phyloP scores from a whole-genome alignment of 2,113 vertebrate species.

The Protobothrops mucrosquamatus region DNA sequence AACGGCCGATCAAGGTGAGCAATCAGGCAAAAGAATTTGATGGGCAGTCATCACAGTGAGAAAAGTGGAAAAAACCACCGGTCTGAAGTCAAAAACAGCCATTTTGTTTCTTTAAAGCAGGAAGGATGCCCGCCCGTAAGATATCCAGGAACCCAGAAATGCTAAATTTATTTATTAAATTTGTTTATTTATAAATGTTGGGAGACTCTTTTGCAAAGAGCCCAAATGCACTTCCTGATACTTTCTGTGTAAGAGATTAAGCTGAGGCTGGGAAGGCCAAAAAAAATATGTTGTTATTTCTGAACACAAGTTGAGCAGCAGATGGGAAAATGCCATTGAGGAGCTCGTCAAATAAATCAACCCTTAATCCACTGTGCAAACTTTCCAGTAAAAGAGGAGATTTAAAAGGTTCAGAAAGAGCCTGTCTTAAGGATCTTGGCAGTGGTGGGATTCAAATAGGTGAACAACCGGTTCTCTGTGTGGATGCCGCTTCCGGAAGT shows the following conservation, averaged over 20 bases:
- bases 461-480: no score
- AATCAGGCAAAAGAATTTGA: not conserved
- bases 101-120: not conserved
- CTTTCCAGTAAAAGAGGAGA: not conserved
- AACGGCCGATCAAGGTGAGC: not conserved
- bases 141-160: not conserved
- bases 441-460: no score
- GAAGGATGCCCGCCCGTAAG: not conserved
- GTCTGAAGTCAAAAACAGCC: rapidly evolving
- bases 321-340: not conserved
- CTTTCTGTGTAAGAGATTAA: not conserved
- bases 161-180: not conserved
- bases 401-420: not conserved
- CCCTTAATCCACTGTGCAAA: not conserved
- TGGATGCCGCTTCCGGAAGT: no score
- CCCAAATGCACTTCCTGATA: not conserved
- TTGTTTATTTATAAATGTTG: not conserved
- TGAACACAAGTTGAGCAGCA: not conserved
- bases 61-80: not conserved
- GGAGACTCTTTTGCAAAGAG: not conserved
- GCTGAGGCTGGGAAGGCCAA: not conserved
- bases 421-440: not conserved
- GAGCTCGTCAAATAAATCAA: not conserved
- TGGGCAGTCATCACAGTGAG: not conserved
- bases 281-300: not conserved